Evolutionary conservation across 1,140 invertebrate species (phyloP).

Genomic region (Pachypeltis micranthus): DNA sequence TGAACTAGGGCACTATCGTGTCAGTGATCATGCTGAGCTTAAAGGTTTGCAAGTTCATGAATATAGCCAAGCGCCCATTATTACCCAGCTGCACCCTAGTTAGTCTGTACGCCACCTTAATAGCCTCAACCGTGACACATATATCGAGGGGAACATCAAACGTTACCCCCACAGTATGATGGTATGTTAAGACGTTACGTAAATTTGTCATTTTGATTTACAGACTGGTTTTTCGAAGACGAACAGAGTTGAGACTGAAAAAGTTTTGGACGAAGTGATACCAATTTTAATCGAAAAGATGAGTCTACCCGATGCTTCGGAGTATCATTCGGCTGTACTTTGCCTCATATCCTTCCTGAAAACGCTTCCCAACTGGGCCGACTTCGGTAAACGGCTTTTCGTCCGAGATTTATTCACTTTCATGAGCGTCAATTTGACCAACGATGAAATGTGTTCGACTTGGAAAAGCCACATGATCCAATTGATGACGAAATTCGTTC

Average conservation of each 20-base stretch:
- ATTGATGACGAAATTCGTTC: not conserved
- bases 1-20: too few relatives aligned
- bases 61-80: too few relatives aligned
- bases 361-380: not conserved
- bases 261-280: not conserved
- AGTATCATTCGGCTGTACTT: not conserved
- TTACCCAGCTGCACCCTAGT: too few relatives aligned
- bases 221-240: not conserved
- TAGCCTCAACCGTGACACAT: too few relatives aligned
- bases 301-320: not conserved
- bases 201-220: too few relatives aligned
- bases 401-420: not conserved
- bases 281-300: not conserved
- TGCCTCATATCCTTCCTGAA: not conserved
- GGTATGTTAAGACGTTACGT: too few relatives aligned
- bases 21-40: too few relatives aligned
- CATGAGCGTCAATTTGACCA: not conserved
- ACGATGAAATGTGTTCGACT: not conserved
- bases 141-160: too few relatives aligned
- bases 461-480: not conserved
- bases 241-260: not conserved
- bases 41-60: too few relatives aligned
- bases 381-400: not conserved
- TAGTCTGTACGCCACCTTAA: too few relatives aligned
- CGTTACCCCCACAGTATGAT: too few relatives aligned